phyloP scores from a whole-genome alignment of 2,797 vertebrate species.

The Adrianichthys oophorus region DNA sequence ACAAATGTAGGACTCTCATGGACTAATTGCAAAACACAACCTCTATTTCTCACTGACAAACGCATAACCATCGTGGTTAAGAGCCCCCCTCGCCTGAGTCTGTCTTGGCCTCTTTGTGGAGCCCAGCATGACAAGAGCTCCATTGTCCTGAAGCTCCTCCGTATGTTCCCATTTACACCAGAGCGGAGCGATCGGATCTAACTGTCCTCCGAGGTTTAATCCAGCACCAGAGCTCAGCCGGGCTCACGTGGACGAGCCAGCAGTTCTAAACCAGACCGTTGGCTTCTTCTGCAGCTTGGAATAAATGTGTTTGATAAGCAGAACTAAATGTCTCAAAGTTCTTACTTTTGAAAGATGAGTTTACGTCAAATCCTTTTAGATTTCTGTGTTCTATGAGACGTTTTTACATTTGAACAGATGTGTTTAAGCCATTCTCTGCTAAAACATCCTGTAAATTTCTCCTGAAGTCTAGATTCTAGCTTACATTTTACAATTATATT shows the following conservation, averaged over 20 bases:
- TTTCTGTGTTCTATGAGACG: no score
- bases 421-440: no score
- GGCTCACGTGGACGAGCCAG: neutral
- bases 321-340: no score
- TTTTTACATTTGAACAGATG: no score
- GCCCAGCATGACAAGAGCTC: constrained; percentile 59
- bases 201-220: constrained; percentile 35
- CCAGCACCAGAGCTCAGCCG: neutral
- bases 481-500: no score
- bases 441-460: no score
- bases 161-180: constrained; percentile 41
- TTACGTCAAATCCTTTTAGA: no score
- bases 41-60: neutral
- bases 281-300: no score
- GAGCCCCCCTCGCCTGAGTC: constrained; percentile 45
- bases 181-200: constrained; percentile 20
- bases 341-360: no score
- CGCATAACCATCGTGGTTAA: constrained; percentile 15
- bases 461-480: no score
- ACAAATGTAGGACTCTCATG: no score
- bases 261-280: neutral
- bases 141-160: constrained; percentile 61
- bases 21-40: neutral
- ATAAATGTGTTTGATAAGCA: no score
- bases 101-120: constrained; percentile 63